Conservation (phyloP, 2,113 vertebrate genomes). For the Odobenus rosmarus region DNA sequence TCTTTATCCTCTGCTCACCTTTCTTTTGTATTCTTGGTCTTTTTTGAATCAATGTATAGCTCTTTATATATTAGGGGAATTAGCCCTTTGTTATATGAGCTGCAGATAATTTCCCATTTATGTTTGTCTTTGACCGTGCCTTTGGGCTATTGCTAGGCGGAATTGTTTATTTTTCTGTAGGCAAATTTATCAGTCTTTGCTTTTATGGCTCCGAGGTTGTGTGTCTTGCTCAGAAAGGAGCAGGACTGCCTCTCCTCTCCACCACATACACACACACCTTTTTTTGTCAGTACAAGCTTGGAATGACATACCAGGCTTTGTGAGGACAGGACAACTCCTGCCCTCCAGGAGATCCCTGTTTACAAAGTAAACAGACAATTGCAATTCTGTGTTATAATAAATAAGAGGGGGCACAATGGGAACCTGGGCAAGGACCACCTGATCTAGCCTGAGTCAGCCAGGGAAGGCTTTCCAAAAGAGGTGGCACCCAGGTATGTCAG, state of each 20-base stretch:
- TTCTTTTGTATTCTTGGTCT: background rate
- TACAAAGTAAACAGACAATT: background rate
- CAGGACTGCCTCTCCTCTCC: background rate
- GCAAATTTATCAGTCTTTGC: background rate
- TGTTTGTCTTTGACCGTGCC: background rate
- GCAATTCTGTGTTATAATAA: background rate
- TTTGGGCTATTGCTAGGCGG: background rate
- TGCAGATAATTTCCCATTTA: background rate
- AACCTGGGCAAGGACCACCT: background rate
- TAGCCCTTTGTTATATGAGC: background rate
- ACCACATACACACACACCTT: background rate
- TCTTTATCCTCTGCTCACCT: background rate
- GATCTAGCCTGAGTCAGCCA: background rate
- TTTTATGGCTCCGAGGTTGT: background rate
- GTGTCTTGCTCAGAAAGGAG: constrained; percentile 18
- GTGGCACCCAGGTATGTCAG: background rate
- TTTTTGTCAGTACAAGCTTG: background rate
- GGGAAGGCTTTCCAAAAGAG: background rate
- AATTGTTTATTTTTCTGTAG: background rate
- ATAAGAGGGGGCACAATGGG: background rate
- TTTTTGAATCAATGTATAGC: background rate
- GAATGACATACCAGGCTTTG: background rate
- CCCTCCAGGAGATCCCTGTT: background rate
- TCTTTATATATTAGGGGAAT: background rate
- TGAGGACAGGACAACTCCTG: background rate